Evolutionary conservation across 2,888 invertebrate species (phyloP), one percentile per base, ranked within the genome.

Genomic region (Lithodes maja): DNA sequence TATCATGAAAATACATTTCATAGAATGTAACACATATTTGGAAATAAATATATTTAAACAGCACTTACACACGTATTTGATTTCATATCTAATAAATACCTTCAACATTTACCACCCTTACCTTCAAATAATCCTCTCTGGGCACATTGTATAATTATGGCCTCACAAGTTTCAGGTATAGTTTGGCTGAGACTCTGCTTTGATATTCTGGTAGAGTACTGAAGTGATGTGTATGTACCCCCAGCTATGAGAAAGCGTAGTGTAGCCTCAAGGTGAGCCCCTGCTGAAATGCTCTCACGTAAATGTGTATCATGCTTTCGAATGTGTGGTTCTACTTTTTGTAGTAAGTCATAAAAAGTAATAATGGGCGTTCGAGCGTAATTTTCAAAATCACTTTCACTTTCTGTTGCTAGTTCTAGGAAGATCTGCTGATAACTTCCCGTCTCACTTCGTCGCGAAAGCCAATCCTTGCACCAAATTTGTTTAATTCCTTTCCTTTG

Each of bases 191-290:
- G 90, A 75, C 92, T 90, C 92, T 93, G 93, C 79, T 92, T 90
- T 80, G 92, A 93, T 80, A 93, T 93, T 52, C 92, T 92, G 49
- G 92, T 92, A 54, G 75, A 53, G 91, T 91, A 93, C 89, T 93
- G 92, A 33, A 93, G 91, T 85, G 92, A 90, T 92, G 93, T 93
- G 91, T 93, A 93, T 77, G 92, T 92, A 84, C 92, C 92, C 83
- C 93, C 93, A 85, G 93, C 93, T 77, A 90, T 92, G 54, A 92
- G 86, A 86, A 91, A 92, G 81, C 92, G 81, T 74, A 92, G 75
- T 49, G 90, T 92, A 52, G 92, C 91, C 80, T 87, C 61, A n/a
- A 87, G 50, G 50, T 69, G 86, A 78, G 78, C 61, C 49, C 68
- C 85, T 7, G 74, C 74, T 53, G 84, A 12, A 53, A 84, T 75